These are phyloP conservation scores for Myotis planiceps DNA, from an alignment of 2,797 vertebrate species.

Conservation along the genomic window DNA sequence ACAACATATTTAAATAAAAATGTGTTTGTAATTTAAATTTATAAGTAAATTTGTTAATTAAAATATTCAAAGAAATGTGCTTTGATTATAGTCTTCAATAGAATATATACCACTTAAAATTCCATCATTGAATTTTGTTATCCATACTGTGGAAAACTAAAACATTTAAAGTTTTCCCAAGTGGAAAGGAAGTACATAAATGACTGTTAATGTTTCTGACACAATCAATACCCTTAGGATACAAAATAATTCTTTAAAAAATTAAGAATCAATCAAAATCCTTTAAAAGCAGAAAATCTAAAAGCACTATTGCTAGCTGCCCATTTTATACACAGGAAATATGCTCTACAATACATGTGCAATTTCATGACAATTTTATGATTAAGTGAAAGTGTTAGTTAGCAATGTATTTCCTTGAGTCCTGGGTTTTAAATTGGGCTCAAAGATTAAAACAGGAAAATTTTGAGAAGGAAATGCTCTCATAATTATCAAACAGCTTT, in stretches of 20 bases:
- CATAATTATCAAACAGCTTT: constrained; percentile 1
- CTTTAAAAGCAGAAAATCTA: not conserved
- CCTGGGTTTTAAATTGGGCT: constrained; percentile 10
- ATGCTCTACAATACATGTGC: not conserved
- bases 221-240: not conserved
- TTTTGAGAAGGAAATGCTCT: not conserved
- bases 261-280: not conserved
- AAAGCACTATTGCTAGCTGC: not conserved
- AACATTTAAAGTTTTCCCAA: constrained; percentile 26
- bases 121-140: constrained; percentile 36
- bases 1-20: constrained; percentile 38
- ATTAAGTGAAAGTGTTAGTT: not conserved
- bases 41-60: not conserved
- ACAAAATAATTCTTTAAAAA: not conserved
- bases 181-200: not conserved
- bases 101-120: constrained; percentile 8
- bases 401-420: constrained; percentile 24
- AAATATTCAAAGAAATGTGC: constrained; percentile 20
- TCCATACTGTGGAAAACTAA: not conserved
- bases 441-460: not conserved
- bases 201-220: not conserved
- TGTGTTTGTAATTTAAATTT: not conserved
- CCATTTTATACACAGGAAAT: constrained; percentile 1
- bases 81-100: constrained; percentile 30
- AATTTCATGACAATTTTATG: constrained; percentile 7